These are phyloP conservation scores for Pemphredon lugubris DNA, from an alignment of 2,888 invertebrate species.

Conservation along the genomic window DNA sequence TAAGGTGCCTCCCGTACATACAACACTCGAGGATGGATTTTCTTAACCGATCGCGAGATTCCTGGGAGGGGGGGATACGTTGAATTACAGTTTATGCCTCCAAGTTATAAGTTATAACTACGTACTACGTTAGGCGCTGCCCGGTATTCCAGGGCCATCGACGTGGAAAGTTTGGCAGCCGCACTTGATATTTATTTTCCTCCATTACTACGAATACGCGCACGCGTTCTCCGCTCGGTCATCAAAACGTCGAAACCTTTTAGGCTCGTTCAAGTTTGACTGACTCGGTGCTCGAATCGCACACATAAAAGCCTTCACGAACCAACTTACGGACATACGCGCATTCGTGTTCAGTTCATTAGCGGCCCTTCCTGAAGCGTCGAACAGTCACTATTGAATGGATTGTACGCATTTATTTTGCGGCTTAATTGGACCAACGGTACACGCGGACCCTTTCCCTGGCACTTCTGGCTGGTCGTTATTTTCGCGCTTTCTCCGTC, in stretches of 20 bases:
- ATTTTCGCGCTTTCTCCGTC: conserved; percentile 39
- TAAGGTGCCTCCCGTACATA: no score
- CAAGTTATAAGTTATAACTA: not conserved
- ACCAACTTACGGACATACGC: conserved; percentile 19
- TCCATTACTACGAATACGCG: conserved; percentile 15
- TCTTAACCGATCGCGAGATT: no score
- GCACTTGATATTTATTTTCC: conserved; percentile 10
- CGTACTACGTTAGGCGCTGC: not conserved
- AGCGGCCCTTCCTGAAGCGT: conserved; percentile 63
- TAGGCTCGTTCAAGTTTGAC: conserved; percentile 30
- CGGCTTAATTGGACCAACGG: conserved; percentile 70
- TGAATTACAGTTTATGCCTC: no score
- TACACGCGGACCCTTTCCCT: conserved; percentile 59
- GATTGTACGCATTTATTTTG: conserved; percentile 65
- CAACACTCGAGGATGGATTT: no score
- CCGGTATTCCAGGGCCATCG: not conserved
- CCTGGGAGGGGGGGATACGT: no score
- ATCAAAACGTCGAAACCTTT: conserved; percentile 17
- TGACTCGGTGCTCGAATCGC: conserved; percentile 1
- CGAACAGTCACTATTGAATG: conserved; percentile 64
- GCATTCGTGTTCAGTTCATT: conserved; percentile 65
- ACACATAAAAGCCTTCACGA: conserved; percentile 10
- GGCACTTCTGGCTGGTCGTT: conserved; percentile 59
- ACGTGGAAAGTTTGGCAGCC: not conserved
- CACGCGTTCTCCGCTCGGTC: conserved; percentile 12